Evolutionary conservation across 92 coral and sea anemone species (phyloP).

Genomic region (Zoanthus solanderi): DNA sequence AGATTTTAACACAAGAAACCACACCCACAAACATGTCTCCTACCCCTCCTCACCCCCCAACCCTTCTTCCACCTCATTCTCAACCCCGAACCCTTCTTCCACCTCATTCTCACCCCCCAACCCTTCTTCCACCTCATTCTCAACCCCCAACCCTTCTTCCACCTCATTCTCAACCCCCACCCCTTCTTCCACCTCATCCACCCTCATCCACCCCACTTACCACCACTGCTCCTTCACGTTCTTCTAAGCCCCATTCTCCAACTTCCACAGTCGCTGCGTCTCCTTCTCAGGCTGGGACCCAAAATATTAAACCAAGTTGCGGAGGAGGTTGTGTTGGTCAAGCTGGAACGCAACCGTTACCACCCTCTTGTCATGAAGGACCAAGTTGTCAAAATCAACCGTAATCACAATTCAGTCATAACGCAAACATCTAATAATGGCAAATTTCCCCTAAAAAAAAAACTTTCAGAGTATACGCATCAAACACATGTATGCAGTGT

Average conservation of each 20-base stretch:
- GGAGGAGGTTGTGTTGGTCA: too few species aligned
- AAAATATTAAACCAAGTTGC: neutral
- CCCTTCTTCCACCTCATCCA: too few species aligned
- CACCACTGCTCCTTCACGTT: neutral
- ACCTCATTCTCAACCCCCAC: too few species aligned
- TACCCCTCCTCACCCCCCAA: neutral
- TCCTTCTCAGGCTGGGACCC: conserved; percentile 21
- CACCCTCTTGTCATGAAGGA: too few species aligned
- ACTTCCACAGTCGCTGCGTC: neutral
- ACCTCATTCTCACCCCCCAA: neutral
- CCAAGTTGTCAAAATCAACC: too few species aligned
- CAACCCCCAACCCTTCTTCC: too few species aligned
- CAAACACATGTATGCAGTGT: too few species aligned
- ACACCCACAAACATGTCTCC: neutral
- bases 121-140: neutral
- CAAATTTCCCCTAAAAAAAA: too few species aligned
- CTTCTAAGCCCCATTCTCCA: neutral
- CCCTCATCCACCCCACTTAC: neutral
- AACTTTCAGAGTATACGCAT: too few species aligned
- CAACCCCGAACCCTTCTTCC: neutral
- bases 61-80: neutral
- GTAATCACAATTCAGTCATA: too few species aligned
- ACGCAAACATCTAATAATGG: too few species aligned
- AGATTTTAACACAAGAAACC: conserved; percentile 1
- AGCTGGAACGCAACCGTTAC: too few species aligned